These are phyloP conservation scores for Sinella curviseta DNA, from an alignment of 1,140 invertebrate genomes.

Conservation along the genomic window DNA sequence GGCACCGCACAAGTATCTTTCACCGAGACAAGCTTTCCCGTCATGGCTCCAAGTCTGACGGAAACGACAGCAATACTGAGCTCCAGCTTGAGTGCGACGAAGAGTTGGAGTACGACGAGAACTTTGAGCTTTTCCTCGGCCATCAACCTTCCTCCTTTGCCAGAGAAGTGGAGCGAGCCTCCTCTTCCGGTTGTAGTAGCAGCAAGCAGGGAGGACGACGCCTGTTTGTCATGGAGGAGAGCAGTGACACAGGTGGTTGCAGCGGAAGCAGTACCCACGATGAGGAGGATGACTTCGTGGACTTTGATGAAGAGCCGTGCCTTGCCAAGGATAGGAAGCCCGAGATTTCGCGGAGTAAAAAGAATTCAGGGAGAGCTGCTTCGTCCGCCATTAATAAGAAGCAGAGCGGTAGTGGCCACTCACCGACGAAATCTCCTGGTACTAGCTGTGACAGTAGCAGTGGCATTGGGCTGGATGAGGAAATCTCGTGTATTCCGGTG, in stretches of 20 bases:
- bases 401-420: not conserved
- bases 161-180: not conserved
- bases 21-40: not conserved
- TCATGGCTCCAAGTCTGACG: not conserved
- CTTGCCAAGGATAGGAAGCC: conserved; percentile 39
- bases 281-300: not conserved
- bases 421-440: not conserved
- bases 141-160: not conserved
- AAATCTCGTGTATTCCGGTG: not conserved
- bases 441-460: conserved; percentile 9
- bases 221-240: not conserved
- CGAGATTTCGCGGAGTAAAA: conserved; percentile 29
- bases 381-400: conserved; percentile 11
- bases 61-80: conserved; percentile 1
- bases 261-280: conserved; percentile 27
- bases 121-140: conserved; percentile 23
- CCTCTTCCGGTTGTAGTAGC: not conserved
- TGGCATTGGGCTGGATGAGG: conserved; percentile 9
- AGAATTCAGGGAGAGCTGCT: conserved; percentile 16
- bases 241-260: not conserved
- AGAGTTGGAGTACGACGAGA: conserved; percentile 15
- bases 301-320: conserved; percentile 41
- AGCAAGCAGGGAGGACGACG: not conserved
- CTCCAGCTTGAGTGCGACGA: not conserved
- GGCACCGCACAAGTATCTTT: conserved; percentile 21